Evolutionary conservation across 2,888 invertebrate species (phyloP), one percentile per base, ranked within the genome.

Genomic region (Himalopsyche tibetana): DNA sequence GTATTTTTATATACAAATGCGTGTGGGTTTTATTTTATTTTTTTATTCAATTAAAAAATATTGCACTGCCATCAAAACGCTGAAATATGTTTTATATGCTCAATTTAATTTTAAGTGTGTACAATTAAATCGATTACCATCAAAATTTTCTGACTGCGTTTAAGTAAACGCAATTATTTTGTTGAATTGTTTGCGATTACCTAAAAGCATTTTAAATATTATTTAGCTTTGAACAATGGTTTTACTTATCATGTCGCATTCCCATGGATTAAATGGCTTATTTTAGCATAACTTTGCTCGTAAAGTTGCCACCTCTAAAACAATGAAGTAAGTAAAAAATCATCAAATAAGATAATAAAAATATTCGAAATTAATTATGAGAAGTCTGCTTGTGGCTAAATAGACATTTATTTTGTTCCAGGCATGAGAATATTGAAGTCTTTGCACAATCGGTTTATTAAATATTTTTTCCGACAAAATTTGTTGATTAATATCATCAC

Each of bases 301-400:
- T 74, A 74, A 74, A 74, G 38, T 74, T 74, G 74, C 74, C 74
- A 74, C 74, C 74, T 74, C 36, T 36, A 38, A 74, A 74, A 74
- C 74, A 74, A 74, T 12, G 74, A 74, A 28, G 38, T 38, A 74
- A 74, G 36, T 74, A 74, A 74, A 74, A 74, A 74, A 74, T 74
- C 74, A 36, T 9, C 74, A 74, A 74, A 74, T 74, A 74, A 74
- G 74, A 74, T 12, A 74, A 74, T 38, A 74, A 28, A 74, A 74
- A 74, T 74, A 74, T 74, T 38, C 38, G 11, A 74, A 74, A 36
- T 36, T 74, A 74, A 74, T 74, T 74, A 74, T 74, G 74, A 74
- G 74, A 74, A 74, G 36, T 36, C 36, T 36, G 74, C 74, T 36
- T 5, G 11, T 15, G 36, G 74, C 74, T 74, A 74, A 74, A 74